phyloP scores from a whole-genome alignment of 2,888 invertebrate genomes.

The Dorcus parallelipipedus region DNA sequence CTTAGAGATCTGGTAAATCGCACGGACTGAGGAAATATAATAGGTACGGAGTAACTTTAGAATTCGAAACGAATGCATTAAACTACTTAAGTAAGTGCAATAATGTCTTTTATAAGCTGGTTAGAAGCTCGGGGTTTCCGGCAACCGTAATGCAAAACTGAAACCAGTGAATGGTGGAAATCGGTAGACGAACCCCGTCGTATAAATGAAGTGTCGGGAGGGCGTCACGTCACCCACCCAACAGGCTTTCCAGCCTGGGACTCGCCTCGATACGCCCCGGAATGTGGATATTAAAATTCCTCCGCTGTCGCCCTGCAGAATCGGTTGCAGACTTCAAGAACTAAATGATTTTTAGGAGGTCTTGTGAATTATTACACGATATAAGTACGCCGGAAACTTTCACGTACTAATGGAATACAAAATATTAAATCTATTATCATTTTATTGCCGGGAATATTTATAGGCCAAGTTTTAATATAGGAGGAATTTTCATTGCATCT shows the following conservation, averaged over 20 bases:
- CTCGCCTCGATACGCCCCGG: conserved; percentile 29
- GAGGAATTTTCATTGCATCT: too few species aligned
- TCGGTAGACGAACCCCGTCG: conserved; percentile 24
- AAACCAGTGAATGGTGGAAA: conserved; percentile 23
- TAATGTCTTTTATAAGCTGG: too few species aligned
- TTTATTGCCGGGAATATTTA: neutral
- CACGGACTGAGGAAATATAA: too few species aligned
- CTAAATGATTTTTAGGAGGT: conserved; percentile 40
- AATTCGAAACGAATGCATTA: too few species aligned
- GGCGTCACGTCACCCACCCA: conserved; percentile 23
- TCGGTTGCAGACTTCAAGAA: conserved; percentile 30
- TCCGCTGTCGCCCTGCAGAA: conserved; percentile 33
- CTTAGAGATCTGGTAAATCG: too few species aligned
- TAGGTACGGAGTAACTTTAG: too few species aligned
- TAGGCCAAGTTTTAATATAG: too few species aligned
- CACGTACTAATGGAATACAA: conserved; percentile 28
- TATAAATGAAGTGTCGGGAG: conserved; percentile 26
- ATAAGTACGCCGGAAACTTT: conserved; percentile 26
- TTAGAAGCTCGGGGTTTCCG: too few species aligned
- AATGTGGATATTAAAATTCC: conserved; percentile 43
- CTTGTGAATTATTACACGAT: conserved; percentile 37
- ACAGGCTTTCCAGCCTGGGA: conserved; percentile 12
- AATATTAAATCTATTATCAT: conserved; percentile 10
- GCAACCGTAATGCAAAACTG: conserved; percentile 13
- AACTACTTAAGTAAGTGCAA: too few species aligned